phyloP scores from a whole-genome alignment of 2,888 invertebrate species.

The Disparrhopalites patrizii region DNA sequence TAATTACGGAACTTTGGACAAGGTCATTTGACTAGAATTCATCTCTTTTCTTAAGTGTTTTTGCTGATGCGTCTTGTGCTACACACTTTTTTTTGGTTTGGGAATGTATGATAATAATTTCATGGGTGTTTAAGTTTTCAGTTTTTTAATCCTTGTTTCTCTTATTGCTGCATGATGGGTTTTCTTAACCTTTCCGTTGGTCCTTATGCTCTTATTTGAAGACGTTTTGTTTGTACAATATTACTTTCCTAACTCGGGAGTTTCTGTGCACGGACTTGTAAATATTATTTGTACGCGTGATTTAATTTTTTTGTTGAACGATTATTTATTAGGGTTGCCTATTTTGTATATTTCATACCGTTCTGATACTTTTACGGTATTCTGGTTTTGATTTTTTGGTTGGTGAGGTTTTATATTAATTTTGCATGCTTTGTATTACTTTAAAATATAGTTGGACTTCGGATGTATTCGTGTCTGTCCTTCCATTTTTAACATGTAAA shows the following conservation, averaged over 20 bases:
- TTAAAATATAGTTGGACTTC: conserved; percentile 1
- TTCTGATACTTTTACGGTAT: conserved; percentile 18
- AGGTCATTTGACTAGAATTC: conserved; percentile 29
- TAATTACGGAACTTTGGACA: conserved; percentile 48
- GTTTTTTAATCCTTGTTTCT: not conserved
- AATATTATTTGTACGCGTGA: too few species aligned
- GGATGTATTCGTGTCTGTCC: not conserved
- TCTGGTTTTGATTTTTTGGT: conserved; percentile 31
- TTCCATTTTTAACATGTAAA: too few species aligned
- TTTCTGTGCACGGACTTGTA: not conserved
- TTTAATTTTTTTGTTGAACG: too few species aligned
- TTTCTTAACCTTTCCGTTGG: too few species aligned
- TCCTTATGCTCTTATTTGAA: too few species aligned
- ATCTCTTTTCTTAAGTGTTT: not conserved
- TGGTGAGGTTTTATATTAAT: conserved; percentile 24
- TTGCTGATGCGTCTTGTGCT: not conserved
- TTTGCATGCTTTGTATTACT: conserved; percentile 15
- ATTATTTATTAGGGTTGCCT: not conserved
- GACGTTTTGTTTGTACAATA: not conserved
- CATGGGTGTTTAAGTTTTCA: not conserved
- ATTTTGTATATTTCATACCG: not conserved
- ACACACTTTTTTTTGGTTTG: not conserved
- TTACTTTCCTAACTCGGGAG: not conserved
- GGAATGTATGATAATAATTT: not conserved
- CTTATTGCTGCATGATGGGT: not conserved